These are phyloP conservation scores for Saccopteryx leptura DNA, from an alignment of 2,113 vertebrate species.

Conservation along the genomic window DNA sequence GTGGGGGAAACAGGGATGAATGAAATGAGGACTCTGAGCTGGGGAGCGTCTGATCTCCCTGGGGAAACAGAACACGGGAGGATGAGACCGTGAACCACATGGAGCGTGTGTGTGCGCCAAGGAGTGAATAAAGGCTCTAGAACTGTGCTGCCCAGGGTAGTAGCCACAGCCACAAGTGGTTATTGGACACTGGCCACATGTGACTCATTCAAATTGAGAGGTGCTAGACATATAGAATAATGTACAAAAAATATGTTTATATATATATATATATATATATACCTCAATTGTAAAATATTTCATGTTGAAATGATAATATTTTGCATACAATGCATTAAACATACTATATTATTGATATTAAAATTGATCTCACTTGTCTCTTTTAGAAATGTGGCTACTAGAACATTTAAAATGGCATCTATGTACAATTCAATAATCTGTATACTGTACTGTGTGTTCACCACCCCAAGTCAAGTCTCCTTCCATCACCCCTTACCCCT, in stretches of 20 bases:
- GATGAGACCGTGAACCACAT: not conserved
- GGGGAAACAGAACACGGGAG: not conserved
- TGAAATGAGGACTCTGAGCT: not conserved
- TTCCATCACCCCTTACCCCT: not conserved
- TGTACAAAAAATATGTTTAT: not conserved
- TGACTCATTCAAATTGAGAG: not conserved
- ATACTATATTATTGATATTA: not conserved
- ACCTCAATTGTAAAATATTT: not conserved
- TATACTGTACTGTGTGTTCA: not conserved
- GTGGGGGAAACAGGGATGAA: not conserved
- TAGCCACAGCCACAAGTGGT: not conserved
- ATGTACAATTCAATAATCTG: not conserved
- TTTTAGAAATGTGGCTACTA: not conserved
- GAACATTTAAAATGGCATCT: not conserved
- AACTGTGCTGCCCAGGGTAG: rapidly evolving
- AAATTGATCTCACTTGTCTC: not conserved
- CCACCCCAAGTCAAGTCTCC: not conserved
- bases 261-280: not conserved
- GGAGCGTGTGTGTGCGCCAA: rapidly evolving
- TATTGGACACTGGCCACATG: not conserved
- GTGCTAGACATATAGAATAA: not conserved
- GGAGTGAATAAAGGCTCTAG: not conserved
- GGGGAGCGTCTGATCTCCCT: slow-evolving; percentile 1
- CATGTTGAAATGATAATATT: not conserved
- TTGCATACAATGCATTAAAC: not conserved